These are phyloP conservation scores for Chloroclystis v-ata DNA, from an alignment of 2,888 invertebrate species.

Conservation along the genomic window DNA sequence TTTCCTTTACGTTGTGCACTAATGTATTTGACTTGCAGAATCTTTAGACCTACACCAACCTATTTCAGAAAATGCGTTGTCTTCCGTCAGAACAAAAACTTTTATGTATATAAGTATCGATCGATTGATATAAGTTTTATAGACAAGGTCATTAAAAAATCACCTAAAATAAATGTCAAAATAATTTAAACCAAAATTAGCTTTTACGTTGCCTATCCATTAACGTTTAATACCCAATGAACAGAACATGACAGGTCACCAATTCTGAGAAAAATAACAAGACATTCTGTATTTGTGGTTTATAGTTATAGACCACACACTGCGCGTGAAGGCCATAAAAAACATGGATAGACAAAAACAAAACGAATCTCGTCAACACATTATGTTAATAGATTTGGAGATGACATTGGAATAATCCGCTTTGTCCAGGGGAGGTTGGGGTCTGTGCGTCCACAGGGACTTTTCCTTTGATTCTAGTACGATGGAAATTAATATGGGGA, in stretches of 20 bases:
- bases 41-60: no score
- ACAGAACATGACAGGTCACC: slow-evolving; percentile 9
- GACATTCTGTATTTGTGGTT: slow-evolving; percentile 15
- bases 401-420: slow-evolving; percentile 73
- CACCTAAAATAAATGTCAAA: no score
- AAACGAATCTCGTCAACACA: slow-evolving; percentile 64
- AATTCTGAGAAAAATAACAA: slow-evolving; percentile 17
- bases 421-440: slow-evolving; percentile 67
- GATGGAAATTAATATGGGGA: slow-evolving; percentile 70
- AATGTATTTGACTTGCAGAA: no score
- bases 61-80: no score
- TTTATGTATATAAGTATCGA: no score
- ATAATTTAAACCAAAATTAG: no score
- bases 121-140: no score
- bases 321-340: slow-evolving; percentile 42
- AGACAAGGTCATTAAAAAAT: no score
- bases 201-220: no score
- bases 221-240: slow-evolving; percentile 12
- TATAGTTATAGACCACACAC: slow-evolving; percentile 58
- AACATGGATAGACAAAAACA: slow-evolving; percentile 45
- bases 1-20: no score
- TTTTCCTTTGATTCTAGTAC: slow-evolving; percentile 68
- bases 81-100: no score
- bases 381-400: slow-evolving; percentile 66
- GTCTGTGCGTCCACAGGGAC: slow-evolving; percentile 54